Evolutionary conservation across 2,113 vertebrate genomes (phyloP).

Genomic region (Tyrannus savana): DNA sequence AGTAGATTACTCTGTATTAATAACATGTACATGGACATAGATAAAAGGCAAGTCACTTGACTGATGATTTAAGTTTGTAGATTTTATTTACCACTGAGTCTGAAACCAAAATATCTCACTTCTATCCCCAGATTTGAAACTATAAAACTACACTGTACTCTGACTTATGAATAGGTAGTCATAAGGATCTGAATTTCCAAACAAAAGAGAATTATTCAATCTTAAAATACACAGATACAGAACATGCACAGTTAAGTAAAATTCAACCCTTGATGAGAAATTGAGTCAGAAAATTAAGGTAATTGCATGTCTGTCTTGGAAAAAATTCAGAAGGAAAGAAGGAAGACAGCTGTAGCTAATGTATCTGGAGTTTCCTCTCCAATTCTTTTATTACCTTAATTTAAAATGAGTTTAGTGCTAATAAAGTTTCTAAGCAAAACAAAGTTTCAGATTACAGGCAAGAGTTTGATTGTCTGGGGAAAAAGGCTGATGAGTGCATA

Average conservation of each 20-base stretch:
- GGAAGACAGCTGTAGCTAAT: not conserved
- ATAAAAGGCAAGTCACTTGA: not conserved
- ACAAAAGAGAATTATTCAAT: not conserved
- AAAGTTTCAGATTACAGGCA: conserved; percentile 43
- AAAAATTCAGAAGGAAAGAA: conserved; percentile 2
- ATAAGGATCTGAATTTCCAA: not conserved
- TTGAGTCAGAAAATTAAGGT: conserved; percentile 31
- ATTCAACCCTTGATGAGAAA: not conserved
- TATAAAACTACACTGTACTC: not conserved
- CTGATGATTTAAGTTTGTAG: not conserved
- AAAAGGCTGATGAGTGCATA: conserved; percentile 6
- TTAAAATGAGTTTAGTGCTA: conserved; percentile 47
- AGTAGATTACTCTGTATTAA: not conserved
- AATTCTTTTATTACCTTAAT: conserved; percentile 45
- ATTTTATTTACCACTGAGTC: not conserved
- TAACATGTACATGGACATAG: not conserved
- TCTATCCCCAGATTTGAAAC: not conserved
- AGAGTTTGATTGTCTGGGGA: not conserved
- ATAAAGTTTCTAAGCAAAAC: conserved; percentile 27
- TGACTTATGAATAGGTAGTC: not conserved
- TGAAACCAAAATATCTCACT: not conserved
- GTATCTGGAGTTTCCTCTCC: conserved; percentile 8
- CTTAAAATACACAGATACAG: not conserved
- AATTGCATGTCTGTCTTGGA: not conserved
- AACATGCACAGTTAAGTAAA: not conserved